Evolutionary conservation across 2,888 invertebrate species (phyloP).

Genomic region (Falcaria lacertinaria): DNA sequence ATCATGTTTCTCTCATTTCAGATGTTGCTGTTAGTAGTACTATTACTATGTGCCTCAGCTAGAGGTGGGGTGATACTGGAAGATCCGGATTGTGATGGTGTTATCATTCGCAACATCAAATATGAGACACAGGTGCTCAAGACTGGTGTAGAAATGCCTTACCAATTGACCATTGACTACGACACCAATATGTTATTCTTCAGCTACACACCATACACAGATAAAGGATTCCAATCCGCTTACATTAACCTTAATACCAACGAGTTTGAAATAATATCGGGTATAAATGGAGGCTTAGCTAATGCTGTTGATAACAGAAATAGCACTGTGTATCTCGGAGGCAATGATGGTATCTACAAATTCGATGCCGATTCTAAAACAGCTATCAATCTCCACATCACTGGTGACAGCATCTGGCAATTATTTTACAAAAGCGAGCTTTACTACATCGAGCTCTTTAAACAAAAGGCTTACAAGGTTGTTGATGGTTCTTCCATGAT

Average conservation of each 20-base stretch:
- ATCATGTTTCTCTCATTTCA: no score
- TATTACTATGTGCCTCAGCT: slow-evolving; percentile 13
- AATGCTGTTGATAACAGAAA: slow-evolving; percentile 40
- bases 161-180: slow-evolving; percentile 54
- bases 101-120: slow-evolving; percentile 8
- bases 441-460: slow-evolving; percentile 49
- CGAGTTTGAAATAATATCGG: slow-evolving; percentile 33
- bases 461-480: slow-evolving; percentile 30
- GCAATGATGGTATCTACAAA: slow-evolving; percentile 45
- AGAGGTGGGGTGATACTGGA: slow-evolving; percentile 12
- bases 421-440: slow-evolving; percentile 51
- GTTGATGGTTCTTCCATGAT: slow-evolving; percentile 17
- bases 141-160: slow-evolving; percentile 35
- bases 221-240: slow-evolving; percentile 33
- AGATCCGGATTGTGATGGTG: slow-evolving; percentile 13
- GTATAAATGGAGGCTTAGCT: slow-evolving; percentile 48
- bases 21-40: slow-evolving; percentile 25
- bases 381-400: slow-evolving; percentile 29
- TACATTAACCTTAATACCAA: slow-evolving; percentile 47
- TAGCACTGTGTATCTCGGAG: slow-evolving; percentile 51
- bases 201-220: slow-evolving; percentile 34
- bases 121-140: slow-evolving; percentile 35
- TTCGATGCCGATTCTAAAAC: slow-evolving; percentile 39
- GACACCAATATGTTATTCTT: slow-evolving; percentile 53
- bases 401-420: slow-evolving; percentile 52